Conservation (phyloP, 2,888 invertebrate genomes). For the Spodoptera exigua region DNA sequence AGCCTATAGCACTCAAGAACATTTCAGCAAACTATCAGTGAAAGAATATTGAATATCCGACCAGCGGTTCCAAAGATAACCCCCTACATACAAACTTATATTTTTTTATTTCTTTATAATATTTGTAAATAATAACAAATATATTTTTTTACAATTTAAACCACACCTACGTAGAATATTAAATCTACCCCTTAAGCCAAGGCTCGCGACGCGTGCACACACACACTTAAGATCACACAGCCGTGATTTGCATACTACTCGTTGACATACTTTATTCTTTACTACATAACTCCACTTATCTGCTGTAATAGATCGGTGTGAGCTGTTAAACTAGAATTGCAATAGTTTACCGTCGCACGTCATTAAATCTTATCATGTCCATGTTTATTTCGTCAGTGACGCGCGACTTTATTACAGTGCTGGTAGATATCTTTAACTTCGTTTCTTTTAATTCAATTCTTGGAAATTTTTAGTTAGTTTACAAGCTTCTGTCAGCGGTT, state of each 20-base stretch:
- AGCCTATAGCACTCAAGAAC: too few relatives aligned
- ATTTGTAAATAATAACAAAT: too few relatives aligned
- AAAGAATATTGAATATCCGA: too few relatives aligned
- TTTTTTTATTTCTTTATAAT: too few relatives aligned
- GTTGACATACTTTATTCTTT: conserved; percentile 54
- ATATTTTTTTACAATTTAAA: too few relatives aligned
- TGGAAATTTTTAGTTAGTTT: conserved; percentile 1
- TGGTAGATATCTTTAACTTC: conserved; percentile 23
- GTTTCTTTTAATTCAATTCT: conserved; percentile 23
- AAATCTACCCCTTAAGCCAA: conserved; percentile 37
- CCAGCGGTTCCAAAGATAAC: too few relatives aligned
- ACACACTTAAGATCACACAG: conserved; percentile 57
- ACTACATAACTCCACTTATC: conserved; percentile 58
- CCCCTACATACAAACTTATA: too few relatives aligned
- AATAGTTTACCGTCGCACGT: conserved; percentile 60
- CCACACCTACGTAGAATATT: conserved; percentile 21
- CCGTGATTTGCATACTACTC: conserved; percentile 57
- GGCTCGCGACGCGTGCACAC: conserved; percentile 49
- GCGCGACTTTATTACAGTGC: conserved; percentile 46
- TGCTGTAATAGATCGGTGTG: conserved; percentile 59
- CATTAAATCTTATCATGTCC: conserved; percentile 60
- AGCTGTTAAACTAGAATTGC: conserved; percentile 58
- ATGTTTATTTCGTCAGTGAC: conserved; percentile 56
- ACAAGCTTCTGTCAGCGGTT: too few relatives aligned
- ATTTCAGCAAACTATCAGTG: too few relatives aligned